Evolutionary conservation across 1,140 invertebrate species (phyloP), one percentile per base, ranked within the genome.

Genomic region (Macrobrachium nipponense): DNA sequence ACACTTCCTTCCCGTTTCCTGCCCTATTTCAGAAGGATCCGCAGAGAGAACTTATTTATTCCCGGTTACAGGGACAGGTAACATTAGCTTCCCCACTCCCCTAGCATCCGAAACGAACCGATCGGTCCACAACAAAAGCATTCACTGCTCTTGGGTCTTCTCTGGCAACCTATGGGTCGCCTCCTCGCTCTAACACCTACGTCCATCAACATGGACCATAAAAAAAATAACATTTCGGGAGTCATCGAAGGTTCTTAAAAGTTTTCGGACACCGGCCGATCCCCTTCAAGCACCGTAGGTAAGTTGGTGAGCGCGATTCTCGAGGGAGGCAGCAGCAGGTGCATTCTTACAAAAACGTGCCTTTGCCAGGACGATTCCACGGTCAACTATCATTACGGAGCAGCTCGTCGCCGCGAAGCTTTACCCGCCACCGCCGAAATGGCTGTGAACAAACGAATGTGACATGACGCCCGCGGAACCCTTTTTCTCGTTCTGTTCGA

Each of bases 121-220:
- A 51, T 51, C 12, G 12, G 8, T 51, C 51, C 3, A 51, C 7
- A 51, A 51, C 7, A 51, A 51, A 0, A 6, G 7, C 51, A 51
- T 51, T 51, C 3, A 51, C 8, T 51, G 51, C 36, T 70, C n/a
- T 36, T 62, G 17, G 62, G 62, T 27, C 20, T 14, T 10, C 15
- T 10, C 72, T 62, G 81, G 81, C 81, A 82, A 82, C 81, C 18
- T 5, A 23, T 12, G 36, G 14, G 36, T 43, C 80, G 51, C 68
- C 23, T 51, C 51, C 51, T 27, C 70, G 58, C 81, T 82, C 81
- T 62, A 58, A 44, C 81, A 75, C 81, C 70, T 76, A 23, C 59
- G 70, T 76, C 81, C 81, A 76, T 76, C 81, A 82, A 59, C 59
- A 75, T 14, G 18, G 72, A 44, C 66, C 79, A 75, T 58, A 44